A percentile compares a stretch with the other conserved stretches of the same genome.
Evolutionary conservation across 1,140 invertebrate species (phyloP).

Genomic region (Akabosia matsudoensis): DNA sequence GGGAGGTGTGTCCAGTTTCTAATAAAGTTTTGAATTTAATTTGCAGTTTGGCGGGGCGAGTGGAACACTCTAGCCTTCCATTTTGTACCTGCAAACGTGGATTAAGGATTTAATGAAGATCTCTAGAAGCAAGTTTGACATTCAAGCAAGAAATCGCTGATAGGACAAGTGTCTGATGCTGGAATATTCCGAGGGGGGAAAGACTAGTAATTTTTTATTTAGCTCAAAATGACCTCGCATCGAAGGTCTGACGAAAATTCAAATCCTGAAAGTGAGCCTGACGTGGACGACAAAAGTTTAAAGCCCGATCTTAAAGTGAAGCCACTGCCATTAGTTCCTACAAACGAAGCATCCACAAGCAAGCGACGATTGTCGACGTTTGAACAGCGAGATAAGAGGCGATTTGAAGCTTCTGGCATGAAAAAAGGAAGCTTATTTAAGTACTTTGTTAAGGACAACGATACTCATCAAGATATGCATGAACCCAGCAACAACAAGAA

Average conservation of each 20-base stretch:
- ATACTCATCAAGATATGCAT: neutral
- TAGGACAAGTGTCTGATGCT: too few species aligned
- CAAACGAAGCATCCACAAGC: neutral
- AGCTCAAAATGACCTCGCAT: slow-evolving; percentile 9
- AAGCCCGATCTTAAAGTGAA: neutral
- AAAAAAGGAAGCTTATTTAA: neutral
- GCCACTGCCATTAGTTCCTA: too few species aligned
- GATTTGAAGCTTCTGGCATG: slow-evolving; percentile 2
- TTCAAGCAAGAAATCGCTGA: too few species aligned
- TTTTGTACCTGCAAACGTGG: too few species aligned
- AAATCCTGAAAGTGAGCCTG: neutral
- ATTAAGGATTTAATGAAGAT: too few species aligned
- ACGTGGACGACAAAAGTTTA: neutral
- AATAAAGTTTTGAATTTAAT: too few species aligned
- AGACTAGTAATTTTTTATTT: neutral
- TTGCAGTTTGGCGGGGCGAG: too few species aligned
- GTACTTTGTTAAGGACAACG: neutral
- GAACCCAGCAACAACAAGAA: neutral
- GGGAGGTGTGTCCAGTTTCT: too few species aligned
- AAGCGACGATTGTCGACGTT: neutral
- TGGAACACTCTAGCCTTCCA: too few species aligned
- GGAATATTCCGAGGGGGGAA: too few species aligned
- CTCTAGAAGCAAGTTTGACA: too few species aligned
- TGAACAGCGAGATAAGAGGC: neutral
- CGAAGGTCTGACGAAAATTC: neutral